Percentiles rank a stretch among this genome's conserved stretches.
Conservation (phyloP, 2,797 vertebrate species). For the Vultur gryphus region DNA sequence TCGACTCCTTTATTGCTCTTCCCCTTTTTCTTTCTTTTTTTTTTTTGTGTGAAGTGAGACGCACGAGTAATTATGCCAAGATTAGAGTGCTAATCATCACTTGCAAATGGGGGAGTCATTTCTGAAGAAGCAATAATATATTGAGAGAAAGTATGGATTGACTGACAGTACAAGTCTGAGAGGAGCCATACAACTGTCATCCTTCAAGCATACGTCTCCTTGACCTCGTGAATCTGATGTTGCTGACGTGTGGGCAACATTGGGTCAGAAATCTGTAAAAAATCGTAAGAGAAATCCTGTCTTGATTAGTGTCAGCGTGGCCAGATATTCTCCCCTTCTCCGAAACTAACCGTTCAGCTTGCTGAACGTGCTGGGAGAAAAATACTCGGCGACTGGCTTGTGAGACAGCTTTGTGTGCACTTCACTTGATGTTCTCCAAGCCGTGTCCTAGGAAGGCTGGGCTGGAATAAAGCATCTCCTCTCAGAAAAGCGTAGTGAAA, state of each 20-base stretch:
- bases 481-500: not conserved
- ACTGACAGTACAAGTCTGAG: not conserved
- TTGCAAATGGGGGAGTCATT: conserved; percentile 19
- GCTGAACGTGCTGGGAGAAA: not conserved
- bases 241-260: not conserved
- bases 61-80: conserved; percentile 10
- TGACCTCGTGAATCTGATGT: not conserved
- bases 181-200: not conserved
- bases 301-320: not conserved
- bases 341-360: not conserved
- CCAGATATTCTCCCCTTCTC: not conserved
- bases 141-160: not conserved
- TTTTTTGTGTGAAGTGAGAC: not conserved
- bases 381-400: not conserved
- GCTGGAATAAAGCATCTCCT: not conserved
- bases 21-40: not conserved
- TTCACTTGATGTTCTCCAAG: not conserved
- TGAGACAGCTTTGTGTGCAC: not conserved
- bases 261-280: not conserved
- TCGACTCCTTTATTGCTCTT: not conserved
- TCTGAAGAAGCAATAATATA: not conserved
- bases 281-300: not conserved
- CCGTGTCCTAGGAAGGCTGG: not conserved
- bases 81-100: conserved; percentile 3
- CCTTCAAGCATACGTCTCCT: conserved; percentile 1